Percentiles rank a stretch among this genome's conserved stretches.
Conservation (phyloP, 2,113 vertebrate genomes). For the Nycticryphes semicollaris region DNA sequence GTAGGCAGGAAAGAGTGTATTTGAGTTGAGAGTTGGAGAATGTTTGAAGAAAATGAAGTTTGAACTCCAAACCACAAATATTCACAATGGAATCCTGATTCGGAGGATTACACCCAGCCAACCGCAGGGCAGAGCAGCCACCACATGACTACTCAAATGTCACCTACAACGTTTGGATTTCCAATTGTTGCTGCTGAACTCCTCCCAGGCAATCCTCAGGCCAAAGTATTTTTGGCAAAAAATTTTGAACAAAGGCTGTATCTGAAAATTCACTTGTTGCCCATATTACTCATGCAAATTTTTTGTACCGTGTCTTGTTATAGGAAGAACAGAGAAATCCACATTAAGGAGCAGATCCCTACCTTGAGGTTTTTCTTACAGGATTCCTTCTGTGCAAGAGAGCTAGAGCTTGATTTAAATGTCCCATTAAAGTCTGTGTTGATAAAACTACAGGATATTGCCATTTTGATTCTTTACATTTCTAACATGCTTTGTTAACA, state of each 20-base stretch:
- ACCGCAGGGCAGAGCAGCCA: background rate
- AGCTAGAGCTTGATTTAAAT: background rate
- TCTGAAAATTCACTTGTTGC: background rate
- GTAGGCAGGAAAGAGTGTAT: background rate
- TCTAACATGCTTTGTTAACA: background rate
- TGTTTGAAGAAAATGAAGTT: constrained; percentile 31
- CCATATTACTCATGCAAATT: fast-evolving
- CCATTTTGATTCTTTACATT: background rate
- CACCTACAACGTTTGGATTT: background rate
- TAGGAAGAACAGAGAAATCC: background rate
- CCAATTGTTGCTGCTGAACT: fast-evolving
- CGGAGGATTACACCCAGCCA: background rate
- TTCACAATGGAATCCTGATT: background rate
- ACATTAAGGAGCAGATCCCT: background rate
- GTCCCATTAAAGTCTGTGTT: background rate
- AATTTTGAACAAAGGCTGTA: background rate
- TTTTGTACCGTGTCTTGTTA: background rate
- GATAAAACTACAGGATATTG: background rate
- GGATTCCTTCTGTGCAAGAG: background rate
- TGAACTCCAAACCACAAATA: constrained; percentile 39
- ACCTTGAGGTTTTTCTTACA: background rate
- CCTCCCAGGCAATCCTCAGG: background rate
- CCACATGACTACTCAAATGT: background rate
- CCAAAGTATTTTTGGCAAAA: fast-evolving
- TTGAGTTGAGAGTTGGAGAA: background rate